A percentile compares a stretch with the other conserved stretches of the same genome.
Evolutionary conservation across 2,113 vertebrate species (phyloP).

Genomic region (Gulo gulo): DNA sequence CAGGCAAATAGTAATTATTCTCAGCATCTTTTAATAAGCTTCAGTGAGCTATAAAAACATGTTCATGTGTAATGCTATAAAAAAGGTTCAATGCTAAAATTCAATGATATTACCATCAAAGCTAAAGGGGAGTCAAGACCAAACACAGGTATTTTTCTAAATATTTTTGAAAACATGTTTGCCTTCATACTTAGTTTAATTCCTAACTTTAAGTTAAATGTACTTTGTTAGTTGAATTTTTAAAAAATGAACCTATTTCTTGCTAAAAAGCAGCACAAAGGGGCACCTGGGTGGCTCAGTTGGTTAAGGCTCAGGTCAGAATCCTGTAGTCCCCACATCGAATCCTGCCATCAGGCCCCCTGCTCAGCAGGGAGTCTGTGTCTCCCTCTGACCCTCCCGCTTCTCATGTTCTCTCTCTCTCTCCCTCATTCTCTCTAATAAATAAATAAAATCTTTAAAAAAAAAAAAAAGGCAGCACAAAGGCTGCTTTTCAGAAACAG

Average conservation of each 20-base stretch:
- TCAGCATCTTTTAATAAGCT: conserved; percentile 28
- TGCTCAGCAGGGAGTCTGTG: no score
- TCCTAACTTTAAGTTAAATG: conserved; percentile 21
- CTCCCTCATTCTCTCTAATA: no score
- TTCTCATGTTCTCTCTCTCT: no score
- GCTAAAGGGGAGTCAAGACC: background rate
- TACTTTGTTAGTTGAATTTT: background rate
- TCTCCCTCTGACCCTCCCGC: no score
- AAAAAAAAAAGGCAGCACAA: background rate
- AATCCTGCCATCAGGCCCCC: no score
- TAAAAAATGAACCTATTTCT: background rate
- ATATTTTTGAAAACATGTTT: background rate
- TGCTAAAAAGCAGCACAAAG: background rate
- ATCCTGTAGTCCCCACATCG: no score
- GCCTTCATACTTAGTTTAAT: background rate
- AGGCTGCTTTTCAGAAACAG: conserved; percentile 20
- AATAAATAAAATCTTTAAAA: no score
- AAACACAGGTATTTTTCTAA: background rate
- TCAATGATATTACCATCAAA: conserved; percentile 14
- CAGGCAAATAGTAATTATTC: conserved; percentile 8
- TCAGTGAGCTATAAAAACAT: conserved; percentile 18
- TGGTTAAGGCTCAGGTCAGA: no score
- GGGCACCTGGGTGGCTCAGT: no score
- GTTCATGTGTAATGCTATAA: background rate
- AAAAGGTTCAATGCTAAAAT: background rate